Evolutionary conservation across 1,140 invertebrate genomes (phyloP), one percentile per base, ranked within the genome.

Genomic region (Neodiprion lecontei): DNA sequence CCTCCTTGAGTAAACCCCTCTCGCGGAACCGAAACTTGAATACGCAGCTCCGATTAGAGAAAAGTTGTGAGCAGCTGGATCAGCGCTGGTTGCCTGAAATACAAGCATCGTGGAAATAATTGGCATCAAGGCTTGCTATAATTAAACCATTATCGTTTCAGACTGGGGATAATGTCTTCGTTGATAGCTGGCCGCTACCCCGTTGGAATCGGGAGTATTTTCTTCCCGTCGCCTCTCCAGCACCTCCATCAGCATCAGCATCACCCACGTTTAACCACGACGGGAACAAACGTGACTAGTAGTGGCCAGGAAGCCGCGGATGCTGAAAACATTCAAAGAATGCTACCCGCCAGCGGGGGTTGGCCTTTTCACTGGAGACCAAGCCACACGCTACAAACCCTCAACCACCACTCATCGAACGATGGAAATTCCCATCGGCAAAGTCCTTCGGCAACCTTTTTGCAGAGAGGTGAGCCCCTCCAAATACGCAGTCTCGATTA

Each of bases 131-230:
- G 28, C 5, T 3, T 40, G 28, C 28, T 40, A 40, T 40, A 40
- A 40, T 40, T 40, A 40, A 40, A 40, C 28, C 28, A 0, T 40
- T 40, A 79, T 79, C 80, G 76, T 91, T 92, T 0, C 90, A 96
- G 95, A 87, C 89, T 96, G 86, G 95, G 94, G 72, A 90, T 95
- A 76, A 95, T 96, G 88, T 94, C 94, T 23, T 86, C 87, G 50
- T 65, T 88, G 77, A 88, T 88, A 75, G 82, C 94, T 91, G 85
- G 94, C 91, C 90, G 94, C 91, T 82, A 94, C 91, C 71, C 86
- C 91, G 75, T 94, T 91, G 67, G 94, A 83, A 81, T 91, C 86
- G 70, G 86, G 53, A 75, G 86, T 67, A 81, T 89, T 61, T 87
- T 89, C 82, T 84, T 90, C 78, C 89, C 84, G 72, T 89, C 81